Evolutionary conservation across 2,888 invertebrate genomes (phyloP), one percentile per base, ranked within the genome.

Genomic region (Sminthurinus aureus): DNA sequence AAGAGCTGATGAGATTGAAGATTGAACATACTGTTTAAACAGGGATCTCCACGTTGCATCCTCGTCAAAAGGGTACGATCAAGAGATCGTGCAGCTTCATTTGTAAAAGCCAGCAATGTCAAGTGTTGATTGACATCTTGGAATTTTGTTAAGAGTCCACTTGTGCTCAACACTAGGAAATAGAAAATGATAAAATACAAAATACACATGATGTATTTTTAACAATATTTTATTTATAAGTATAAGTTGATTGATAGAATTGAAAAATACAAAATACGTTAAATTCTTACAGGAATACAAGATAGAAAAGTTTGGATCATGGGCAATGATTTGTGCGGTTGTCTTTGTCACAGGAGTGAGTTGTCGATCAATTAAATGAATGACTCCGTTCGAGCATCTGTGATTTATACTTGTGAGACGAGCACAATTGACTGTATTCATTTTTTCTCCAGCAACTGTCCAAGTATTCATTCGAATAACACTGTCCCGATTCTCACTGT

Each of bases 381-480:
- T 91, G 81, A 94, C 92, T 20, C 94, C 94, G 89, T 94, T 93
- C 71, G 92, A 92, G 0, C 94, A 93, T 81, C 93, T 90, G 88
- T 93, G 92, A 89, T 95, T 93, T 51, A 92, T 90, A 84, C 92
- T 92, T 64, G 91, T 91, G 58, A 95, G 90, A 78, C 92, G 92
- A 24, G 93, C 93, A 90, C 95, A 95, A 89, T 95, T 95, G 13
- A 93, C 94, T 9, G 94, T 94, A 50, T 92, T 89, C 87, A 93
- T 89, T 85, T 91, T 91, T 84, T 90, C 90, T 51, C 88, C 88
- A 64, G 91, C 91, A 1, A 91, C 91, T 82, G 91, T 91, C 89
- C 93, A 93, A 64, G 92, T 91, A 89, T 93, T 93, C 86, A 93
- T 91, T 81, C 93, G 90, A 79, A 93, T 91, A 24, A 91, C 90